Conservation (phyloP, 2,113 vertebrate genomes). For the Elaphurus davidianus region DNA sequence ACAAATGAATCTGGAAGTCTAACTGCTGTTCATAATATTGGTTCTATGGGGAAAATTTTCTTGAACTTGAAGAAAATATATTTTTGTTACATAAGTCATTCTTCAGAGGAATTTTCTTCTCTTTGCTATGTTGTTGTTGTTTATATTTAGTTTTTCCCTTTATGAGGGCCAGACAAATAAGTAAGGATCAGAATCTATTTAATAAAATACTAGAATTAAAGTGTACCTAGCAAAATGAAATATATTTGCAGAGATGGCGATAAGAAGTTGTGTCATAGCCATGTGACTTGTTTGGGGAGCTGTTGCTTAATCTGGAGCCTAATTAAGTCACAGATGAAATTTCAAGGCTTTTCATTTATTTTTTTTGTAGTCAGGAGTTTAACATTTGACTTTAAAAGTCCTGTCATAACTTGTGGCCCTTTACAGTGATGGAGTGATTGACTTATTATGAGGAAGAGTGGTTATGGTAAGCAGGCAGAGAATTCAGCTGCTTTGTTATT, state of each 20-base stretch:
- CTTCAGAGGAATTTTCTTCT: neutral
- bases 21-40: neutral
- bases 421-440: neutral
- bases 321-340: neutral
- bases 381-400: conserved; percentile 21
- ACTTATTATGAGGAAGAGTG: neutral
- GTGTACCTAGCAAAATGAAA: neutral
- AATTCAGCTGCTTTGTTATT: neutral
- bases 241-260: neutral
- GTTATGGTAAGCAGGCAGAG: neutral
- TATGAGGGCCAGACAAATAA: neutral
- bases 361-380: conserved; percentile 29
- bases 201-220: conserved; percentile 4
- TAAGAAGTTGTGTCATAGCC: neutral
- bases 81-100: conserved; percentile 5
- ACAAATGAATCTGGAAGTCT: neutral
- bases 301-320: neutral
- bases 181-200: neutral
- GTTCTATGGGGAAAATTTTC: neutral
- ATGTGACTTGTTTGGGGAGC: neutral
- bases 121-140: neutral
- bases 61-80: conserved; percentile 26
- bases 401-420: neutral
- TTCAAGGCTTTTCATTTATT: conserved; percentile 8
- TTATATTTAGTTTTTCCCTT: neutral